Evolutionary conservation across 2,888 invertebrate genomes (phyloP), one percentile per base, ranked within the genome.

Genomic region (Drosophila longiperda): DNA sequence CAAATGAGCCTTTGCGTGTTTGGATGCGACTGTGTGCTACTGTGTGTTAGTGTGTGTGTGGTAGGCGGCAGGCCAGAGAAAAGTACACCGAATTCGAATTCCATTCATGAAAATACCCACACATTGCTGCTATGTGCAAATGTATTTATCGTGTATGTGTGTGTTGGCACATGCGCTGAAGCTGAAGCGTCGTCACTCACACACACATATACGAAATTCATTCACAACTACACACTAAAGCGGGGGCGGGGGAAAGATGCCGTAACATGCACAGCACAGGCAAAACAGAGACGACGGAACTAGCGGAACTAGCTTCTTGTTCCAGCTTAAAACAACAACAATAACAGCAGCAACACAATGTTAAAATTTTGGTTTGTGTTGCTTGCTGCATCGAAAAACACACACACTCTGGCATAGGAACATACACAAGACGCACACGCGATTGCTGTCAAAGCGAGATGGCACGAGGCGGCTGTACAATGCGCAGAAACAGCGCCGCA

Each of bases 91-190:
- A 90, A 90, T 90, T 79, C 87, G 87, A 90, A 90, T 87, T 87
- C 90, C 87, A 87, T 87, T 87, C 87, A 87, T 87, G 89, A 87
- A 87, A 87, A 90, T 89, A 87, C 87, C 90, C 87, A 87, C 89
- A 90, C 90, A 88, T 74, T 80, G 75, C 73, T 83, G 68, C 66
- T 58, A 75, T 79, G 42, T 60, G 45, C 38, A 48, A 61, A 54
- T 36, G 53, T 23, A 45, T 45, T 45, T 45, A 29, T 29, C 29
- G 6, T 29, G 45, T 66, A 42, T 61, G 34, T 52, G 36, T 58
- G 33, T 78, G 89, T 71, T 79, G 78, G 86, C 88, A 86, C 90
- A 87, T 83, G 83, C 80, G 83, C 80, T 78, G 60, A 29, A 73
- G 75, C 74, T 54, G 66, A 67, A 84, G 83, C 83, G 84, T 78